Evolutionary conservation across 2,797 vertebrate genomes (phyloP).

Genomic region (Rhabdophis nuchalis): DNA sequence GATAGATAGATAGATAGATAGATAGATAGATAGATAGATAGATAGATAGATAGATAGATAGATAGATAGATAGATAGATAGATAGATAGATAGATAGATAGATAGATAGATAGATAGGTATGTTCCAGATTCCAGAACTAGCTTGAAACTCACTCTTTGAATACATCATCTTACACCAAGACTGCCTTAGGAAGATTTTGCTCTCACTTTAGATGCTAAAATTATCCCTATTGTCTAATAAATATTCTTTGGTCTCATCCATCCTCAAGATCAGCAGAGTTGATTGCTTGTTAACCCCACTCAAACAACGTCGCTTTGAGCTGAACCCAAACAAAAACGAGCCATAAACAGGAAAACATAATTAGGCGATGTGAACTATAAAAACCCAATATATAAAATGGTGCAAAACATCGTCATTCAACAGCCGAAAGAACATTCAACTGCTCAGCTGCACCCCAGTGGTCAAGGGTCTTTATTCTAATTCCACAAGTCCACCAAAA

Average conservation of each 20-base stretch:
- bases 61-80: too few relatives aligned
- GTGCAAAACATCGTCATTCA: neutral
- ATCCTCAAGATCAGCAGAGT: neutral
- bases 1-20: too few relatives aligned
- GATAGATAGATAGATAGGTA: too few relatives aligned
- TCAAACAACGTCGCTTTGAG: neutral
- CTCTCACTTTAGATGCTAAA: neutral
- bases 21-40: too few relatives aligned
- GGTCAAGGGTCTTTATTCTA: neutral
- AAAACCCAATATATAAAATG: neutral
- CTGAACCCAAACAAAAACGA: neutral
- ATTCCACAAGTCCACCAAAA: too few relatives aligned
- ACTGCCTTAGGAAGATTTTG: neutral
- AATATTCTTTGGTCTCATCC: neutral
- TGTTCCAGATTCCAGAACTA: neutral
- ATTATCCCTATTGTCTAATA: neutral
- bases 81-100: too few relatives aligned
- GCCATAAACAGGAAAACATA: neutral
- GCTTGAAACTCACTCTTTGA: neutral
- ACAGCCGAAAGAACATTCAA: neutral
- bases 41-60: too few relatives aligned
- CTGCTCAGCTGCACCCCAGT: neutral
- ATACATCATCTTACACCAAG: neutral
- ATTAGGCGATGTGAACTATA: neutral
- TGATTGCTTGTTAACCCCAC: neutral